Evolutionary conservation across 1,140 invertebrate species (phyloP), one percentile per base, ranked within the genome.

Genomic region (Brachionus koreanus): DNA sequence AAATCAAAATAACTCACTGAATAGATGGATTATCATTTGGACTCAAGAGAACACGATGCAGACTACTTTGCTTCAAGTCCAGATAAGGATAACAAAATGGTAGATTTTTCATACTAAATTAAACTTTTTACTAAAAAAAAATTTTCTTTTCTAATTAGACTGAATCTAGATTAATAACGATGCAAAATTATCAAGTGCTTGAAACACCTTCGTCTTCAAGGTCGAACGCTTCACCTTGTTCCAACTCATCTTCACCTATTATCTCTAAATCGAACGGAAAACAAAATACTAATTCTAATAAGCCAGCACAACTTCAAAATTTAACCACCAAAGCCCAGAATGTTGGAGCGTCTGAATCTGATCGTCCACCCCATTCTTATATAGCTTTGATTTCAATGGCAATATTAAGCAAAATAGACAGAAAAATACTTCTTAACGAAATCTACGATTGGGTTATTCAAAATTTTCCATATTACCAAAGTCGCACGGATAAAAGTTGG

Each of bases 371-470:
- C 0, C 98, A 98, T 86, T 96, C 94, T 0, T 99, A 98, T 89
- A 98, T 98, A 52, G 97, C 97, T 0, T 90, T 99, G 12, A 98
- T 98, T 46, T 95, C 96, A 0, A 98, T 98, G 97, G 96, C 96
- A 12, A 98, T 99, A 46, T 93, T 97, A 86, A 93, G 94, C 86
- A 92, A 94, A 0, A 92, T 94, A 0, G 94, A 97, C 76, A 94
- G 96, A 86, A 94, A 94, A 86, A 93, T 98, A 74, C 98, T 97
- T 0, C 90, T 99, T 0, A 98, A 97, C 86, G 96, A 96, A 10
- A 99, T 99, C 85, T 99, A 99, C 87, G 94, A 97, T 88, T 98
- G 96, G 86, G 99, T 99, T 83, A 98, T 98, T 93, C 95, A 98
- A 84, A 90, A 94, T 3, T 99, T 98, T 87, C 82, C 82, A 3